Evolutionary conservation across 2,113 vertebrate species (phyloP).

Genomic region (Pleuronectes platessa): DNA sequence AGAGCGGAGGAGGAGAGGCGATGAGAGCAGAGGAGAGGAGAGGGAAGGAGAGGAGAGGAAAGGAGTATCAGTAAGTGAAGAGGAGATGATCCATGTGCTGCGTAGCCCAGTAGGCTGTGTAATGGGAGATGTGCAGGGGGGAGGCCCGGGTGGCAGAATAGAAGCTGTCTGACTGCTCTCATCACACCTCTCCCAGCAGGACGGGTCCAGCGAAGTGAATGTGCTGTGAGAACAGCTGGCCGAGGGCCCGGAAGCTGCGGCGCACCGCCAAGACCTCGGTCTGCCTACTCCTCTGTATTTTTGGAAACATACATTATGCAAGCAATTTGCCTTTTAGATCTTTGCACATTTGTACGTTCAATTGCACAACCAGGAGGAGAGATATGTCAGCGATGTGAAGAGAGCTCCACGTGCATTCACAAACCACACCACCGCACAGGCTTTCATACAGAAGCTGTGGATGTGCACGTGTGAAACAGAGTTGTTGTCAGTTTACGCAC

Average conservation of each 20-base stretch:
- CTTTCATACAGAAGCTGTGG: conserved; percentile 28
- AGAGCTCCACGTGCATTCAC: conserved; percentile 28
- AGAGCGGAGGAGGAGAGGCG: conserved; percentile 18
- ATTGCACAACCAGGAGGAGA: conserved; percentile 39
- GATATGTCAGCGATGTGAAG: conserved; percentile 57
- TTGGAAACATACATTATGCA: conserved; percentile 80
- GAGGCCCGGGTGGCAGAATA: conserved; percentile 61
- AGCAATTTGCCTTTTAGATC: conserved; percentile 78
- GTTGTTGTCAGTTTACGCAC: background rate
- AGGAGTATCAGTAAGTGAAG: conserved; percentile 10
- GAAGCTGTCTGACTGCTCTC: conserved; percentile 60
- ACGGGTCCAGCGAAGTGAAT: conserved; percentile 57
- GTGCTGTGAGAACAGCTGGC: conserved; percentile 64
- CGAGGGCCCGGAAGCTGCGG: conserved; percentile 47
- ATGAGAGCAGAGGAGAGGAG: conserved; percentile 29
- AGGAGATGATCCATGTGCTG: conserved; percentile 11
- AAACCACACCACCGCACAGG: conserved; percentile 5
- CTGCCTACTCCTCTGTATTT: conserved; percentile 77
- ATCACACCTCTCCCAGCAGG: conserved; percentile 65
- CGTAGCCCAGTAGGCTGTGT: conserved; percentile 37
- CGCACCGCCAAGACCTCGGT: conserved; percentile 71
- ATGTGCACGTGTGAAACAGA: conserved; percentile 11
- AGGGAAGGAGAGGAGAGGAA: conserved; percentile 15
- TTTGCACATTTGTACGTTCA: conserved; percentile 46
- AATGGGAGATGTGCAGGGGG: conserved; percentile 38